Base-by-base conservation (phyloP, 2,888 invertebrate genomes). In the Heliconius sara region DNA sequence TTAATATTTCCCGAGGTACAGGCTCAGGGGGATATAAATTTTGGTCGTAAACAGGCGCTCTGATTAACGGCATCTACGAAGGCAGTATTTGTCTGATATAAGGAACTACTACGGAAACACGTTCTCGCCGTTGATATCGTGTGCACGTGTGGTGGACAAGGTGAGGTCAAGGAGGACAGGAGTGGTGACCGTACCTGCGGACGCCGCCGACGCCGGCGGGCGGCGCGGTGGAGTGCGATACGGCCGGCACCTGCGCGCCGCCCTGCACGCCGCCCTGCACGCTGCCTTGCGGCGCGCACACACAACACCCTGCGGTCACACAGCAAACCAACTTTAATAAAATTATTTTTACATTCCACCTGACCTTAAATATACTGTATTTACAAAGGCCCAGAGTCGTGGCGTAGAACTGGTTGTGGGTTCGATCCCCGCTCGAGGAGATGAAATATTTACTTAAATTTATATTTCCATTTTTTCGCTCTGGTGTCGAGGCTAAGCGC, bases 191-290 rank as follows among this genome's bases (percentile, higher is more conserved):
- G 88, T 94, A 95, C 92, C 95, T 95, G 88, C 96, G 94, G 81
- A 96, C 91, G 85, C 96, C 96, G 85, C 96, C 96, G 86, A 96
- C 95, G 85, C 96, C 96, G 83, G 95, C 93, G 83, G 95, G 95
- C 83, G 94, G 93, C 86, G 94, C 94, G 84, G 95, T 94, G 86
- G 95, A 93, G 91, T 94, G 95, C 86, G 95, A 93, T 85, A 93
- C 93, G 80, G 94, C 93, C 81, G 94, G 95, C 88, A 94, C 95
- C 94, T 91, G 95, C 89, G 91, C 95, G 88, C 94, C 93, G 88
- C 91, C 95, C 93, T 91, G 95, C 95, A 89, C 95, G 88, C 94
- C 93, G 88, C 91, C 95, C 93, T 91, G 95, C 95, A 89, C 96
- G 95, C 91, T 95, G 94, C 96, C 96, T 88, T 96, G 95, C 89